These are phyloP conservation scores for Ridgeia piscesae DNA, from an alignment of 1,140 invertebrate genomes.

Conservation along the genomic window DNA sequence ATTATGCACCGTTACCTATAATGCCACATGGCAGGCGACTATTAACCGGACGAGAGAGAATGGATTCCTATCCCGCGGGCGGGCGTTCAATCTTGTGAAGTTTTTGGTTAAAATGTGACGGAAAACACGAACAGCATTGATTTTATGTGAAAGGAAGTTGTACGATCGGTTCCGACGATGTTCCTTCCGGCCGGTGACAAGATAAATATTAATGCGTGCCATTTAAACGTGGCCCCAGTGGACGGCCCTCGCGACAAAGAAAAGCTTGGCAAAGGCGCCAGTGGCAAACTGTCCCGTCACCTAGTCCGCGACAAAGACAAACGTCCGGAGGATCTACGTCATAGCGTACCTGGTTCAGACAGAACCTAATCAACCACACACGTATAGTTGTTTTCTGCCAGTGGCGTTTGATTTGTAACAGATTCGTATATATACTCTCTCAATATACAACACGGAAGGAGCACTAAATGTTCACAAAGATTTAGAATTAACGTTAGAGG, in stretches of 20 bases:
- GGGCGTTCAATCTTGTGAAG: background rate
- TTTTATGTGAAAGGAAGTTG: conserved; percentile 3
- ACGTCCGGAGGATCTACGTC: background rate
- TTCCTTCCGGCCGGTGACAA: background rate
- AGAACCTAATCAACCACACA: no score
- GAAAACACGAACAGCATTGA: background rate
- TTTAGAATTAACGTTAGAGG: no score
- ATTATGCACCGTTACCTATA: background rate
- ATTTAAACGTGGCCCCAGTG: background rate
- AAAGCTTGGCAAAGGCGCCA: background rate
- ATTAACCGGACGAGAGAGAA: background rate
- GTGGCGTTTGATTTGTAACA: no score
- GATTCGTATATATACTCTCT: no score
- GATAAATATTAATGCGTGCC: background rate
- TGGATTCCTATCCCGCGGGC: background rate
- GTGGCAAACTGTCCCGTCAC: background rate
- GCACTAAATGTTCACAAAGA: no score
- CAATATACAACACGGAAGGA: no score
- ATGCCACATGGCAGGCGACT: background rate
- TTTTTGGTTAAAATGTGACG: background rate
- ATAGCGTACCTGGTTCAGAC: background rate
- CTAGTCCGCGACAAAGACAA: background rate
- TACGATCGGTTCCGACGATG: background rate
- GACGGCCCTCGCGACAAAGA: background rate
- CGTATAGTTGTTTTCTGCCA: no score